Conservation (phyloP, 2,797 vertebrate genomes). For the Scolopax bukidnonensis region DNA sequence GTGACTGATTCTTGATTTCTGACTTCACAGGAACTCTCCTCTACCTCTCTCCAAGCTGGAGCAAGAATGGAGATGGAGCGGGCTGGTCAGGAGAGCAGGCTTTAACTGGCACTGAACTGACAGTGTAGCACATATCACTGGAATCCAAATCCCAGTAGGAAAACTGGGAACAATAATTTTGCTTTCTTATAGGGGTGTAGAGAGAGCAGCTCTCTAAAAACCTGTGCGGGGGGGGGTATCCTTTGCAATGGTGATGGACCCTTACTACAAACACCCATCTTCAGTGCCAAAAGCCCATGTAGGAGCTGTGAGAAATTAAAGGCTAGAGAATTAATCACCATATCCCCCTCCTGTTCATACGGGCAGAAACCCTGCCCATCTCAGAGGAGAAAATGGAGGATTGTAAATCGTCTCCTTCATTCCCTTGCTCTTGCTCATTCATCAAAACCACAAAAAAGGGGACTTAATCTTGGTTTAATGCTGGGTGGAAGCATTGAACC, state of each 20-base stretch:
- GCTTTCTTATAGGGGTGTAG: neutral
- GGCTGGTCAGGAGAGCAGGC: neutral
- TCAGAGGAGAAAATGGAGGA: constrained; percentile 22
- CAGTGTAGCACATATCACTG: neutral
- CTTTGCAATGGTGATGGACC: neutral
- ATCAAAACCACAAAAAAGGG: neutral
- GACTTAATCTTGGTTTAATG: neutral
- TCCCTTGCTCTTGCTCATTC: neutral
- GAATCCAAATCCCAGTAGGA: neutral
- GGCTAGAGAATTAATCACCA: neutral
- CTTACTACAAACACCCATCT: neutral
- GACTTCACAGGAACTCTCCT: neutral
- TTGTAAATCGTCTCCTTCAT: neutral
- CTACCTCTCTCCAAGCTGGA: neutral
- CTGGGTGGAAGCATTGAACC: neutral
- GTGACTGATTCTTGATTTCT: neutral
- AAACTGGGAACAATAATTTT: neutral
- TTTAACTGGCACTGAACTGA: neutral
- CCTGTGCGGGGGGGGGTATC: neutral
- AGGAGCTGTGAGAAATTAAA: neutral
- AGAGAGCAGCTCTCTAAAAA: neutral
- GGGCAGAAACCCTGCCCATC: constrained; percentile 32
- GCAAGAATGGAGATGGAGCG: neutral
- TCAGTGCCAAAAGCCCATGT: neutral
- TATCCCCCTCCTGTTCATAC: constrained; percentile 36